Evolutionary conservation across 2,888 invertebrate species (phyloP).

Genomic region (Hypomecis punctinalis): DNA sequence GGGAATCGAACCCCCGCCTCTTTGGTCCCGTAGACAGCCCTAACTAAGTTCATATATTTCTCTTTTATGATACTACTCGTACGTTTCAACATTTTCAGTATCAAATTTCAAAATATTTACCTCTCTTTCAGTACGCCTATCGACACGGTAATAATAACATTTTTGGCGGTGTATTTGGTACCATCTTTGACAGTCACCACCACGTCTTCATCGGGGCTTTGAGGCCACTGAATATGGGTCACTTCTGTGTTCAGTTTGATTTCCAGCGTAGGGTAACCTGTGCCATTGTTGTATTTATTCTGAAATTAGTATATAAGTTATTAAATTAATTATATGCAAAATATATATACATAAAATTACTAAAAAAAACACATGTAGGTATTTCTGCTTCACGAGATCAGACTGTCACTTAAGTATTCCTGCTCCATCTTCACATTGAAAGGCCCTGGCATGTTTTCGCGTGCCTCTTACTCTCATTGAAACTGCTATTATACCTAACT

Average conservation of each 20-base stretch:
- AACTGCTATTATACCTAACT: no score
- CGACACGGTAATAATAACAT: constrained; percentile 88
- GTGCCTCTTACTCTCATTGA: no score
- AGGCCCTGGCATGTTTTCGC: no score
- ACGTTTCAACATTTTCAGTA: neutral
- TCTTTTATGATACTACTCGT: no score
- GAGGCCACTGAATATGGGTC: constrained; percentile 58
- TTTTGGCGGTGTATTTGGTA: constrained; percentile 80
- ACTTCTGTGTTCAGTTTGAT: constrained; percentile 66
- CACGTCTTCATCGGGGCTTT: constrained; percentile 55
- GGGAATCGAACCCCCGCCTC: no score
- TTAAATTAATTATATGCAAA: neutral
- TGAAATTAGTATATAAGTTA: constrained; percentile 42
- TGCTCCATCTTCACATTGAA: no score
- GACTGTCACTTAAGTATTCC: no score
- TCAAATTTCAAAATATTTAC: constrained; percentile 46
- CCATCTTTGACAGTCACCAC: constrained; percentile 81
- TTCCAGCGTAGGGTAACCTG: constrained; percentile 61
- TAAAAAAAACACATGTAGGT: no score
- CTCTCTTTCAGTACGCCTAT: constrained; percentile 88
- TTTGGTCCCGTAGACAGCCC: no score
- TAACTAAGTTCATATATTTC: no score
- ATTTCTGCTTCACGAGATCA: no score
- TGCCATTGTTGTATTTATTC: constrained; percentile 69
- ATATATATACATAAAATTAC: no score